Percentiles rank a stretch among this genome's conserved stretches.
Evolutionary conservation across 37 sponge, comb jelly and placozoan species (phyloP).

Genomic region (Oscarella lobularis): DNA sequence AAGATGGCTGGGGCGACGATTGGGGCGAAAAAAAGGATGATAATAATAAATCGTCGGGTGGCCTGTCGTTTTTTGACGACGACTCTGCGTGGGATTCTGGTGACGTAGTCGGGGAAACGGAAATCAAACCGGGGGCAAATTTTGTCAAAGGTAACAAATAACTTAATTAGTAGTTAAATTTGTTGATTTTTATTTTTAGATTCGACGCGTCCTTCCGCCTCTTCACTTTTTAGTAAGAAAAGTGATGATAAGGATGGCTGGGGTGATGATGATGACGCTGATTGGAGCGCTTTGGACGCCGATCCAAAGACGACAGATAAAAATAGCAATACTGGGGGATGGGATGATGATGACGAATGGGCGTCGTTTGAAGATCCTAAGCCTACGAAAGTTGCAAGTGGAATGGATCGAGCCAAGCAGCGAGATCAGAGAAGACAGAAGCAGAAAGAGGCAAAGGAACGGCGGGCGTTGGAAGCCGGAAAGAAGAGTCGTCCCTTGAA

Average conservation of each 20-base stretch:
- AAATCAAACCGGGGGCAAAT: neutral
- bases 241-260: neutral
- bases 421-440: neutral
- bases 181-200: neutral
- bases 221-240: neutral
- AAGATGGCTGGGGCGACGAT: neutral
- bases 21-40: conserved; percentile 1
- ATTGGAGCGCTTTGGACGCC: neutral
- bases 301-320: neutral
- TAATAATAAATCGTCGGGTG: neutral
- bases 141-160: neutral
- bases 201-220: neutral
- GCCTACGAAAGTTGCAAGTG: neutral
- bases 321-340: neutral
- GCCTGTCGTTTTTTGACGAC: neutral
- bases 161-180: neutral
- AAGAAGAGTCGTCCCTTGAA: too few relatives aligned
- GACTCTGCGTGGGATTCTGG: too few relatives aligned
- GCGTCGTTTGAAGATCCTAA: neutral
- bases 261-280: neutral
- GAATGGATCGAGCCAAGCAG: neutral
- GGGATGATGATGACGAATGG: neutral
- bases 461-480: neutral
- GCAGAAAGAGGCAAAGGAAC: neutral
- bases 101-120: too few relatives aligned